phyloP scores from a whole-genome alignment of 2,113 vertebrate genomes.

The Cyanoramphus novaezelandiae region DNA sequence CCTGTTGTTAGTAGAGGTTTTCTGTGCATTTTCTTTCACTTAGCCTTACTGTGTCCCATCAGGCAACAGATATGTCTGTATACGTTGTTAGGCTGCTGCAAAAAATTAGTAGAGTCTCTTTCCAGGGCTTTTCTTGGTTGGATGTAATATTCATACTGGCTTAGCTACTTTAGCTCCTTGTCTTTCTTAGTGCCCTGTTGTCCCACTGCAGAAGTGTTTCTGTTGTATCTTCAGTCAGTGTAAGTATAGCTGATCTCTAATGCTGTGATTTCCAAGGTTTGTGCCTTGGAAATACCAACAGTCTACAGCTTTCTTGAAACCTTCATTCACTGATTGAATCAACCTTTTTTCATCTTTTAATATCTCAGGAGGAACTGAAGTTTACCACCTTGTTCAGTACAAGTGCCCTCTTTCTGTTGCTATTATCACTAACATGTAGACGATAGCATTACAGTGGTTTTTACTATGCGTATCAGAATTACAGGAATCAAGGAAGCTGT shows the following conservation, averaged over 20 bases:
- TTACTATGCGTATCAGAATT: neutral
- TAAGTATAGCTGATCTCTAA: neutral
- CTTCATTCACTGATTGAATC: neutral
- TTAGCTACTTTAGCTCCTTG: neutral
- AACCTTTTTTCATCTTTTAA: neutral
- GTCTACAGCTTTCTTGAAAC: neutral
- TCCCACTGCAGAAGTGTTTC: neutral
- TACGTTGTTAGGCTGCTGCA: neutral
- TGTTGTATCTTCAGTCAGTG: neutral
- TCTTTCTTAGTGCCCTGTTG: neutral
- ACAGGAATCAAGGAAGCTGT: neutral
- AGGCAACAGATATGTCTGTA: rapidly evolving
- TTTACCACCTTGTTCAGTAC: neutral
- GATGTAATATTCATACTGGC: rapidly evolving
- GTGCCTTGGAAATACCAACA: neutral
- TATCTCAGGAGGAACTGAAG: neutral
- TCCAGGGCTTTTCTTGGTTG: neutral
- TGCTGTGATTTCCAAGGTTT: neutral
- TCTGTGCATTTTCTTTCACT: neutral
- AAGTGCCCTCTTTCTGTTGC: neutral
- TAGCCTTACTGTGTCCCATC: neutral
- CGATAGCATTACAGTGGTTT: neutral
- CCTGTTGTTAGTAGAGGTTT: neutral
- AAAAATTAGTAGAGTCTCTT: neutral
- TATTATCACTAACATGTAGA: neutral